Conservation (phyloP, 2,888 invertebrate genomes). For the Tenthredo notha region DNA sequence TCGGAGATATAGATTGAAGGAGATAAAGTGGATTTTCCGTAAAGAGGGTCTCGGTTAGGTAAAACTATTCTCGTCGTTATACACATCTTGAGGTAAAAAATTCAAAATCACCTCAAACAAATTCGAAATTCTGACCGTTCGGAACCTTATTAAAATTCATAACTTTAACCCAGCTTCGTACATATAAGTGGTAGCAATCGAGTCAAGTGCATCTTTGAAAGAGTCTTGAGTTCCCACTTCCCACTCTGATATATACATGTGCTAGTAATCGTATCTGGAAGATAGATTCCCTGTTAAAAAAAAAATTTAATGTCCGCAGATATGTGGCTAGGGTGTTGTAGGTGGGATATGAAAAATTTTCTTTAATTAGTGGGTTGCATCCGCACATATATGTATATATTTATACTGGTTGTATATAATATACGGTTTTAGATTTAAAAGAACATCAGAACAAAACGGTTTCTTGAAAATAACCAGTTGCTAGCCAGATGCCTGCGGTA, state of each 20-base stretch:
- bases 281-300: background rate
- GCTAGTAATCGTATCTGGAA: background rate
- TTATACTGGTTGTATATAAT: conserved; percentile 4
- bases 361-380: conserved; percentile 22
- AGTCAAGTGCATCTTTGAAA: conserved; percentile 27
- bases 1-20: no score
- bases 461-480: conserved; percentile 56
- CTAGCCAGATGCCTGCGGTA: conserved; percentile 60
- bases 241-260: background rate
- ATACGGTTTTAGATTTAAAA: conserved; percentile 38
- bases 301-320: background rate
- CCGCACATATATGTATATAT: background rate
- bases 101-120: no score
- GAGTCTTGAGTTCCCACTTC: conserved; percentile 32
- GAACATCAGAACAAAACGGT: conserved; percentile 17
- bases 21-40: no score
- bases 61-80: no score
- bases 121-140: no score
- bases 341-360: background rate
- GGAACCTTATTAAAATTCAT: no score
- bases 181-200: conserved; percentile 12
- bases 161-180: no score
- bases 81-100: no score
- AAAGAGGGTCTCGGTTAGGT: no score
- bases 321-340: background rate